These are phyloP conservation scores for Drosophila cardini DNA, from an alignment of 1,140 invertebrate genomes.

Conservation along the genomic window DNA sequence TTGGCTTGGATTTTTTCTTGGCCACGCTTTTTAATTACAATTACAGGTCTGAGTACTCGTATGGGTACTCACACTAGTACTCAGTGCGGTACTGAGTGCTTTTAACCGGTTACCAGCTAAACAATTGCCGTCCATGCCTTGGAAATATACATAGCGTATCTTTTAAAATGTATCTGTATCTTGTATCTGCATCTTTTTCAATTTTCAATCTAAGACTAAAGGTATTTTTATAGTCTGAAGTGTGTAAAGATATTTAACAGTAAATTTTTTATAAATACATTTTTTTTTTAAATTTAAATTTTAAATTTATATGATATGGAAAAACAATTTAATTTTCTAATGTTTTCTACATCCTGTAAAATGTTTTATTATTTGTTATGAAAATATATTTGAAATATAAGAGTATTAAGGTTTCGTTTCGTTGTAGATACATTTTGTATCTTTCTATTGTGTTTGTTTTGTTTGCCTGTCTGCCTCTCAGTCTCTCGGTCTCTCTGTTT, in stretches of 20 bases:
- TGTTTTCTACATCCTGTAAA: too few species aligned
- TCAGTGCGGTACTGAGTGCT: conserved; percentile 17
- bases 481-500: too few species aligned
- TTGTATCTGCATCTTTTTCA: conserved; percentile 21
- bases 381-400: too few species aligned
- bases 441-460: neutral
- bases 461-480: neutral
- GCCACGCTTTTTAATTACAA: conserved; percentile 73
- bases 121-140: conserved; percentile 63
- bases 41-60: conserved; percentile 27
- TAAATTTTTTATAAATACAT: too few species aligned
- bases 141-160: conserved; percentile 10
- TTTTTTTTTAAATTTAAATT: too few species aligned
- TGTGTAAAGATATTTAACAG: too few species aligned
- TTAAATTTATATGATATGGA: too few species aligned
- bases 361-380: too few species aligned
- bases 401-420: too few species aligned
- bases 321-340: too few species aligned
- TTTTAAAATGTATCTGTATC: conserved; percentile 47
- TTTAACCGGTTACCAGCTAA: conserved; percentile 64
- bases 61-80: conserved; percentile 10
- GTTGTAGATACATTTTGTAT: neutral
- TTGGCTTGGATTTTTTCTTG: conserved; percentile 41
- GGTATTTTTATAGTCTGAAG: neutral
- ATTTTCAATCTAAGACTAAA: neutral